Evolutionary conservation across 1,140 invertebrate species (phyloP), one percentile per base, ranked within the genome.

Genomic region (Capitella teleta): DNA sequence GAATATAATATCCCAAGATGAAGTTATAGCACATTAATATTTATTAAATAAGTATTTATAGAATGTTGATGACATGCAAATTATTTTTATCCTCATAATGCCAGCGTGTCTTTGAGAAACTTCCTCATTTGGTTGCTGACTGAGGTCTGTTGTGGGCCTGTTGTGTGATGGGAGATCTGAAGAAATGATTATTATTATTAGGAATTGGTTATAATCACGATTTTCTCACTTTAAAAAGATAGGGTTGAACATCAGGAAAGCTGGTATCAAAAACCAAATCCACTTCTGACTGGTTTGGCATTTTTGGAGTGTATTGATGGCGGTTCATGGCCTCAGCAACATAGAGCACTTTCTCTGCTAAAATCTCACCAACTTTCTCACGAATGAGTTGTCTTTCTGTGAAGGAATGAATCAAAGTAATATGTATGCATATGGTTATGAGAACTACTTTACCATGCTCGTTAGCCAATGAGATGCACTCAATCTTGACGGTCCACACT

Each of bases 311-410:
- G 73, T 93, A 96, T 61, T 96, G 88, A 67, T 92, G 85, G 34
- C 85, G 78, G 68, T 96, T 95, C 80, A 97, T 93, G 3, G 89
- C 82, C 69, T 95, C 88, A 0, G 89, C 87, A 59, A 98, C 89
- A 60, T 88, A 86, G 28, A 94, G 75, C 18, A 97, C 84, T 67
- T 93, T 94, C 55, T 96, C 92, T 25, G 87, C 83, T 1, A 98
- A 72, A 54, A 90, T 72, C 61, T 97, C 90, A 12, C 89, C 88
- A 28, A 96, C 82, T 67, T 84, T 87, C 67, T 94, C 89, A 46
- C 88, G 78, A 57, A 82, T 86, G 52, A 84, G 77, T 68, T 89
- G 86, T 53, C 89, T 76, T 60, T 94, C 89, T 79, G 61, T 25
- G 61, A 61, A 53, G 49, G 46, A 52, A 56, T 10, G 18, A 30